Base-by-base conservation (phyloP, 2,888 invertebrate genomes). In the Cephonodes hylas region DNA sequence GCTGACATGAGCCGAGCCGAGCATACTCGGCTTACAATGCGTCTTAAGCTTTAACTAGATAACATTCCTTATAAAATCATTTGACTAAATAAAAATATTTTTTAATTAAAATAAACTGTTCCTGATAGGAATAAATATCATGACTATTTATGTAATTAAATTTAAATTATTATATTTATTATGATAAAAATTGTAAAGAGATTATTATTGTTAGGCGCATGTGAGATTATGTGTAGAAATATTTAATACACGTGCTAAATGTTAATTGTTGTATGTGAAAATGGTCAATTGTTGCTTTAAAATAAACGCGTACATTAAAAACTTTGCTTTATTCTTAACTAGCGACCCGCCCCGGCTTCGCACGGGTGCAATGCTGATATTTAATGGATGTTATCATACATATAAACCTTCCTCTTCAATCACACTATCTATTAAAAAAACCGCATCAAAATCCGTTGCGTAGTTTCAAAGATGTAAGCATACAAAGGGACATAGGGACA, bases 1-100 rank as follows among this genome's bases (percentile, higher is more conserved):
- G 91, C 89, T 92, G 92, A 92, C 92, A 86, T 60, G 89, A 91
- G 70, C 74, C 85, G n/a, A 75, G 85, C 89, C 91, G 90, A 85
- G 80, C 75, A 1, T 76, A 72, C 69, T 86, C 91, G 90, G 90
- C 83, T 10, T 85, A 81, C 71, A 81, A 83, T 73, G 80, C 86
- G 61, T 64, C 64, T 58, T 69, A 64, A 72, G 70, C 71, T 73
- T 70, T 71, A 73, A 72, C 58, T 34, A 67, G 48, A 60, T 60
- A 63, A 68, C 73, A 73, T 73, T 73, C 73, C 73, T 64, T 53
- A 63, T 48, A 60, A 48, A 65, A 62, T 62, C 59, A 64, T 66
- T 66, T 63, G 42, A 59, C 59, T 64, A 22, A 59, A 60, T 31
- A 58, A 44, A 44, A 61, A 59, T 46, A 45, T 22, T 48, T 10